These are phyloP conservation scores for Rissa tridactyla DNA, from an alignment of 2,113 vertebrate species.

Conservation along the genomic window DNA sequence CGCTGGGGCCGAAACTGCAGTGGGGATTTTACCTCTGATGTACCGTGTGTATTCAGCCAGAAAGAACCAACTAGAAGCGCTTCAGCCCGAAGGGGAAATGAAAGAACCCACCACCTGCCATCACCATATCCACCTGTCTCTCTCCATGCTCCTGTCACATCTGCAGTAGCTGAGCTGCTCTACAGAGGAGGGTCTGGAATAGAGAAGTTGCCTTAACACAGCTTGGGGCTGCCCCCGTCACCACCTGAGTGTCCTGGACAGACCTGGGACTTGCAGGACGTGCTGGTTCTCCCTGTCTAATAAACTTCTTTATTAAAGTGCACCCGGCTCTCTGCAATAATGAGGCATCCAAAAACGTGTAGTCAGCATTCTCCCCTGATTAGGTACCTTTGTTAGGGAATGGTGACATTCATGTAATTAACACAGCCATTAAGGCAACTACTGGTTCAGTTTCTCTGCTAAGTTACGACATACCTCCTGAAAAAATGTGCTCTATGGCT, in stretches of 20 bases:
- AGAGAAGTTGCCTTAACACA: background rate
- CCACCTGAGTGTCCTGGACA: background rate
- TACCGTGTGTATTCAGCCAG: background rate
- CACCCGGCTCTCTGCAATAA: background rate
- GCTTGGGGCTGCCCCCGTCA: background rate
- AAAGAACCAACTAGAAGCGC: background rate
- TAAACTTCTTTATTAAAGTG: background rate
- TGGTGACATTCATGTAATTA: background rate
- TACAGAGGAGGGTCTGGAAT: background rate
- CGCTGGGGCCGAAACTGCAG: rapidly evolving
- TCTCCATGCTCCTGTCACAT: background rate
- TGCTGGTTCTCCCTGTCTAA: background rate
- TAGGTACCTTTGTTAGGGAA: background rate
- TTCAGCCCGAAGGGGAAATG: background rate
- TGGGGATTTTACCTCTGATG: background rate
- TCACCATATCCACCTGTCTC: too few species aligned
- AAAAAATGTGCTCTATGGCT: background rate
- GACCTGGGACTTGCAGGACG: background rate
- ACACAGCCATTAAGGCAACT: background rate
- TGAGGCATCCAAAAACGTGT: background rate
- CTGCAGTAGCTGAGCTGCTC: background rate
- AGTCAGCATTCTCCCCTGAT: background rate
- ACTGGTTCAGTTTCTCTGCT: background rate
- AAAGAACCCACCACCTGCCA: rapidly evolving
- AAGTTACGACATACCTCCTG: background rate